phyloP scores from a whole-genome alignment of 2,113 vertebrate genomes.

The Zootoca vivipara region DNA sequence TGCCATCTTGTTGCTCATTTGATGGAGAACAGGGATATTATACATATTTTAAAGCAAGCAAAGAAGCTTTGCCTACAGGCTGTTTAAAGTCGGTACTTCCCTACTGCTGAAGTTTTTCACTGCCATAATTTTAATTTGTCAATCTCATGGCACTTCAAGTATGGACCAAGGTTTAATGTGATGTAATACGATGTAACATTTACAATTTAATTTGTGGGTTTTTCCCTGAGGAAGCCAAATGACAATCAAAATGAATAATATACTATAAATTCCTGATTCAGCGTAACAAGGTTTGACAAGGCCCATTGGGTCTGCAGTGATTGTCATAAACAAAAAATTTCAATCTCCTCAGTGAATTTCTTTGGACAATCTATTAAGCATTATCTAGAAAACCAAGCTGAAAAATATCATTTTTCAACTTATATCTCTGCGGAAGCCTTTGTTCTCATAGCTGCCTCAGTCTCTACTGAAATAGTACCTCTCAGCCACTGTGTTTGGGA shows the following conservation, averaged over 20 bases:
- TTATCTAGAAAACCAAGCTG: background rate
- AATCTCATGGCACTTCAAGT: conserved; percentile 3
- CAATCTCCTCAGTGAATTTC: background rate
- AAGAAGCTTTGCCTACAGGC: background rate
- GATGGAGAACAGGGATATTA: background rate
- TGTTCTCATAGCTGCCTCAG: background rate
- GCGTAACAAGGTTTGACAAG: conserved; percentile 19
- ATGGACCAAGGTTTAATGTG: background rate
- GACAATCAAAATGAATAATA: conserved; percentile 18
- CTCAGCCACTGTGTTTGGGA: background rate
- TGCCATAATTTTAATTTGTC: background rate
- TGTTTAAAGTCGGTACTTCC: conserved; percentile 12
- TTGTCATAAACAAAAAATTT: background rate
- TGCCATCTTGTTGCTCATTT: background rate
- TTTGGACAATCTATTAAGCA: background rate
- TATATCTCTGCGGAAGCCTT: background rate
- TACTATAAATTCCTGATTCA: background rate
- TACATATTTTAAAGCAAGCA: background rate
- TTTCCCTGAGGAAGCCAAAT: background rate
- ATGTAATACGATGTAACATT: background rate
- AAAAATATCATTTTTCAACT: background rate
- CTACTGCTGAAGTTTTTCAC: background rate
- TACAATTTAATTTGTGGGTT: background rate
- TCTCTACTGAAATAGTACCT: background rate
- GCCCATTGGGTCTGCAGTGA: background rate